Conservation (phyloP, 2,113 vertebrate species). For the Cardinalis cardinalis region DNA sequence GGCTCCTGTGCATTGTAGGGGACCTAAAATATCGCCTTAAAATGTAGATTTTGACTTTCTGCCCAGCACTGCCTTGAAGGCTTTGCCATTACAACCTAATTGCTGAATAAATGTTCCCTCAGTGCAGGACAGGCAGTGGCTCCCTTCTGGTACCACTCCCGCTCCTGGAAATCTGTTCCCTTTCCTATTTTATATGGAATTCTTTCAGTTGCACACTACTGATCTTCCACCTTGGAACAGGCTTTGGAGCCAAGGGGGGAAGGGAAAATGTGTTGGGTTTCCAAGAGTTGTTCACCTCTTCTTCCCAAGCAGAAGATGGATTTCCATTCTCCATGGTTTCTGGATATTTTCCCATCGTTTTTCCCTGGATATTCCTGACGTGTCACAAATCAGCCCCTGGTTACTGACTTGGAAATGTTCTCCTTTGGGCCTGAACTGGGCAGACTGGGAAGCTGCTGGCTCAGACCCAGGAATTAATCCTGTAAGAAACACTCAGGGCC, state of each 20-base stretch:
- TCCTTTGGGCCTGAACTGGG: constrained; percentile 1
- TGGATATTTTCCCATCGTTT: not conserved
- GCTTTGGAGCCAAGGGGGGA: not conserved
- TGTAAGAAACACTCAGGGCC: not conserved
- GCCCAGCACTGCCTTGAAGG: constrained; percentile 64
- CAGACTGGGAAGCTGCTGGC: not conserved
- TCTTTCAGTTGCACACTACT: not conserved
- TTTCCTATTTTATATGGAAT: not conserved
- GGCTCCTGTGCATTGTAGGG: constrained; percentile 50
- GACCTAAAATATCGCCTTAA: constrained; percentile 62
- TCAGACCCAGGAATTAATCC: constrained; percentile 3
- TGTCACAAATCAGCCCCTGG: constrained; percentile 13
- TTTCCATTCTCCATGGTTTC: constrained; percentile 27
- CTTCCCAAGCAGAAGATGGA: constrained; percentile 33
- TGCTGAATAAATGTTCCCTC: constrained; percentile 65
- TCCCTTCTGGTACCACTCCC: not conserved
- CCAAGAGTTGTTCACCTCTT: not conserved
- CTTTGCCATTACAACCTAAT: constrained; percentile 56
- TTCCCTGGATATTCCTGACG: constrained; percentile 30
- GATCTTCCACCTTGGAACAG: not conserved
- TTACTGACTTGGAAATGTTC: constrained; percentile 3
- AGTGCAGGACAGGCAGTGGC: constrained; percentile 10
- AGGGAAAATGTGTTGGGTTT: not conserved
- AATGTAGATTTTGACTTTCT: constrained; percentile 73
- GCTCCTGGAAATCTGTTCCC: not conserved